Percentiles rank a stretch among this genome's conserved stretches.
Conservation (phyloP, 2,888 invertebrate species). For the Nemoura dubitans region DNA sequence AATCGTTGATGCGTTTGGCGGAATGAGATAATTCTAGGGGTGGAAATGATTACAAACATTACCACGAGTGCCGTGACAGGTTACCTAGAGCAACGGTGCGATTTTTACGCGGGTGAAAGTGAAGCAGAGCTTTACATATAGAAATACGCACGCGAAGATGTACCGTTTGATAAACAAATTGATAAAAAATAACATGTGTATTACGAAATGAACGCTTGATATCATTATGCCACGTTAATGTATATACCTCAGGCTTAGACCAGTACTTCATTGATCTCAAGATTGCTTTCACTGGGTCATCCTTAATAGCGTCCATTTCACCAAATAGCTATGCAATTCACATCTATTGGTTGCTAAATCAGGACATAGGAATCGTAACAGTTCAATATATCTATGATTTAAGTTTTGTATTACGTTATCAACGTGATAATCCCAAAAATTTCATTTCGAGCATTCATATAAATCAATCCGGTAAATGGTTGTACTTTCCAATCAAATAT, state of each 20-base stretch:
- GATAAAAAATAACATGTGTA: background rate
- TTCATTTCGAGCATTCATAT: background rate
- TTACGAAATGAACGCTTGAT: background rate
- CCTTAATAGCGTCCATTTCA: background rate
- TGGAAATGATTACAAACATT: conserved; percentile 12
- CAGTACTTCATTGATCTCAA: background rate
- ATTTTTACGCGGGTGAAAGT: background rate
- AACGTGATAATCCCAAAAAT: background rate
- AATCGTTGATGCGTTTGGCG: background rate
- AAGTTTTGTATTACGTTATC: background rate
- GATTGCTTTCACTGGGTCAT: background rate
- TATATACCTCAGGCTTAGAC: background rate
- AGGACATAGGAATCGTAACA: background rate
- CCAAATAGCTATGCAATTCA: background rate
- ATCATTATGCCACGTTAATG: background rate
- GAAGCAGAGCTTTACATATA: background rate
- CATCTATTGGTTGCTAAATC: background rate
- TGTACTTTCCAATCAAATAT: background rate
- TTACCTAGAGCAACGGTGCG: background rate
- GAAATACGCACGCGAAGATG: background rate
- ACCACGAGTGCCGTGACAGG: background rate
- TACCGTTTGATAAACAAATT: background rate
- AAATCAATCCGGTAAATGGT: background rate
- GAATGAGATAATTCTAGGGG: background rate
- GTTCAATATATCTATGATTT: background rate